Evolutionary conservation across 2,888 invertebrate species (phyloP), one percentile per base, ranked within the genome.

Genomic region (Xestia c-nigrum): DNA sequence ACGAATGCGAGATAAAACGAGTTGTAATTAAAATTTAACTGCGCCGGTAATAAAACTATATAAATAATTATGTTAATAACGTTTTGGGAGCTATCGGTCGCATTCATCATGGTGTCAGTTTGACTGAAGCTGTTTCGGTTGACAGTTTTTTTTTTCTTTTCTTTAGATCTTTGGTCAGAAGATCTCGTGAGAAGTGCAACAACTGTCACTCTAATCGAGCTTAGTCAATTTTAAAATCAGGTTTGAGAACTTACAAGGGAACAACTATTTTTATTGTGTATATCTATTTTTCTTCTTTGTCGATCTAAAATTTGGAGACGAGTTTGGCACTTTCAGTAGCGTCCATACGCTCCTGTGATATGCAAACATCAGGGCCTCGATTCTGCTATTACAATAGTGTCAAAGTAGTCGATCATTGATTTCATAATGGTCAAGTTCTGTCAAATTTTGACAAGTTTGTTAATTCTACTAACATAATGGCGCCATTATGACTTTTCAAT

Each of bases 11-110:
- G 80, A 87, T 88, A 81, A 81, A 85, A 89, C 89, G 72, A 83
- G 88, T 86, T 85, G 59, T 88, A 88, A 88, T 88, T 89, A 89
- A 88, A 88, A 80, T 85, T 87, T 88, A 85, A 87, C 87, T 74
- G 80, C 88, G 43, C 24, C 78, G 73, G 81, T 85, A 89, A 89
- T 89, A 86, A 89, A 88, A 89, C 81, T 87, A 86, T 82, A 78
- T 67, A 86, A 86, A 89, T 88, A 87, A 88, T 88, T 89, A 88
- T 87, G 86, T 88, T 89, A 87, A 89, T 88, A 83, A 85, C 76
- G 75, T 81, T 82, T 87, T 78, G 72, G 86, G 64, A 80, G 86
- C 81, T 87, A 88, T 88, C 87, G 67, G 75, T 55, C 16, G 77
- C 78, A 87, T 88, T 74, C 80, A 87, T 87, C 87, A 87, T 16